Evolutionary conservation across 1,140 invertebrate genomes (phyloP).

Genomic region (Penaeus vannamei): DNA sequence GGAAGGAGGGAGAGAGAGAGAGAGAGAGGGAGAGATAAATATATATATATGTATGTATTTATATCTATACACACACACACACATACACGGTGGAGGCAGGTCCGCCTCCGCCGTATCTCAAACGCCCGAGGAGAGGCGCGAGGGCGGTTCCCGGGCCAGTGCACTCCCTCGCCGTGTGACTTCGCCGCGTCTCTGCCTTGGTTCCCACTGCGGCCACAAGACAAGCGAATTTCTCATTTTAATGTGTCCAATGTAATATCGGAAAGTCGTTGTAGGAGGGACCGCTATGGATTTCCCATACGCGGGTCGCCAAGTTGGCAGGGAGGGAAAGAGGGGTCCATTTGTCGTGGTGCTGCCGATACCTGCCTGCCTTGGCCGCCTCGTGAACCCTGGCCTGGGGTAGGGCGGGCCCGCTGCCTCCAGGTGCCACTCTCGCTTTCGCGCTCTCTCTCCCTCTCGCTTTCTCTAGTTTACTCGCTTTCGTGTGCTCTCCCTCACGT

Average conservation of each 20-base stretch:
- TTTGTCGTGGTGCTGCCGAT: conserved; percentile 52
- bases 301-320: conserved; percentile 55
- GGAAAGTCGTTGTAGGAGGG: conserved; percentile 56
- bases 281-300: conserved; percentile 60
- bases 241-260: conserved; percentile 60
- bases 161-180: conserved; percentile 28
- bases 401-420: too few relatives aligned
- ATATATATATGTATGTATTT: too few relatives aligned
- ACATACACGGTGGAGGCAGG: too few relatives aligned
- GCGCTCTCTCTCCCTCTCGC: too few relatives aligned
- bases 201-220: conserved; percentile 29
- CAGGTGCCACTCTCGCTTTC: too few relatives aligned
- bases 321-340: conserved; percentile 3
- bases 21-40: too few relatives aligned
- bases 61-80: too few relatives aligned
- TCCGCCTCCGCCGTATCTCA: neutral
- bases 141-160: neutral
- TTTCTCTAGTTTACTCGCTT: too few relatives aligned
- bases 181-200: conserved; percentile 13
- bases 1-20: too few relatives aligned
- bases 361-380: neutral
- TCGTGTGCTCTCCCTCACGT: too few relatives aligned
- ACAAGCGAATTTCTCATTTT: conserved; percentile 61
- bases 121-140: neutral
- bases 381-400: too few relatives aligned